Conservation (phyloP, 2,888 invertebrate species). For the Caenorhabditis macrosperma region DNA sequence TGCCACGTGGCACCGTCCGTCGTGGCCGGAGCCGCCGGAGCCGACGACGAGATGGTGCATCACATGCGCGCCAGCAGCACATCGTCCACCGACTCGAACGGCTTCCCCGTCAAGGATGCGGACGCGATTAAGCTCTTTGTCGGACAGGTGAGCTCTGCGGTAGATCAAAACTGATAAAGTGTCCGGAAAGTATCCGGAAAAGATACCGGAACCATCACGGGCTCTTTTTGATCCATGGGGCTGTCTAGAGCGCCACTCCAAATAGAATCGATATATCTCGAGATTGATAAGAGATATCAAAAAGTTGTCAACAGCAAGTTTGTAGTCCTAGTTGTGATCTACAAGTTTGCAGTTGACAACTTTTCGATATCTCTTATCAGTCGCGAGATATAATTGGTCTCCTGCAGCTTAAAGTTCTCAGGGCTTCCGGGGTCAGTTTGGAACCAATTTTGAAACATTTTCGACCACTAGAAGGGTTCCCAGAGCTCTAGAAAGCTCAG, state of each 20-base stretch:
- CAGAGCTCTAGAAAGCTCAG: no score
- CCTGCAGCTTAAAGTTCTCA: no score
- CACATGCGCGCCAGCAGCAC: constrained; percentile 62
- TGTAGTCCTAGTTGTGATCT: no score
- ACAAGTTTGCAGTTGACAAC: no score
- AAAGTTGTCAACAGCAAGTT: no score
- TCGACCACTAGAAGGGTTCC: no score
- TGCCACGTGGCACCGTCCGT: no score
- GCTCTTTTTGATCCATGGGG: background rate
- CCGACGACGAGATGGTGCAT: constrained; percentile 30
- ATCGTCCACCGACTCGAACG: constrained; percentile 79
- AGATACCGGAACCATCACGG: background rate
- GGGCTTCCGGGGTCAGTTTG: no score
- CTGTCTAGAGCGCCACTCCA: background rate
- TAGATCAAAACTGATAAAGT: constrained; percentile 86
- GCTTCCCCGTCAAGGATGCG: constrained; percentile 82
- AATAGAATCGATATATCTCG: no score
- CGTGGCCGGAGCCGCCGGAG: constrained; percentile 10
- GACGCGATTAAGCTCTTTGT: constrained; percentile 90
- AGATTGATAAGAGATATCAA: no score
- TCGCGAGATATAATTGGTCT: background rate
- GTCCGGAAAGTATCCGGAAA: background rate
- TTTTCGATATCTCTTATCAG: background rate
- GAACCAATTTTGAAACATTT: no score
- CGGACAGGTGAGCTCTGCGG: constrained; percentile 84